A percentile compares a stretch with the other conserved stretches of the same genome.
Conservation (phyloP, 2,113 vertebrate genomes). For the Grantiella picta region DNA sequence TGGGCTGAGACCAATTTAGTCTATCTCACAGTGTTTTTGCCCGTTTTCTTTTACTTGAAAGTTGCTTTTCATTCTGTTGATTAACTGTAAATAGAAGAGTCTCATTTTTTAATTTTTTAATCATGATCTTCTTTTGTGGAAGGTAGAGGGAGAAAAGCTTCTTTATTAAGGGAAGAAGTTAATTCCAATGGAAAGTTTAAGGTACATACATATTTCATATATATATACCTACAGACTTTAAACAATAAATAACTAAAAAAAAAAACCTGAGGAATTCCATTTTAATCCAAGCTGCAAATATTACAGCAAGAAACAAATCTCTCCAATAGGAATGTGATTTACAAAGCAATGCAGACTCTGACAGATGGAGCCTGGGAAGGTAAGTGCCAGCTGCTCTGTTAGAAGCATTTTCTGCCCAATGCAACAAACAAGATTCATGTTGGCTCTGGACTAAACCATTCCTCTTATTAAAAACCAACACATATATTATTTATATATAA, state of each 20-base stretch:
- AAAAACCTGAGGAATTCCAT: not conserved
- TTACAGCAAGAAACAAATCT: not conserved
- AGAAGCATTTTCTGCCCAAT: slow-evolving; percentile 1
- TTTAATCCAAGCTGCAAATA: not conserved
- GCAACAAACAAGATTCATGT: not conserved
- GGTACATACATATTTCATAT: not conserved
- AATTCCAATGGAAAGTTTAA: not conserved
- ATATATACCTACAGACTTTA: accelerated
- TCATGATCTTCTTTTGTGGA: not conserved
- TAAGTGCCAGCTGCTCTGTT: slow-evolving; percentile 41
- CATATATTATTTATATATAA: not conserved
- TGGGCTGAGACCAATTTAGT: not conserved
- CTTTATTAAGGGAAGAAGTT: not conserved
- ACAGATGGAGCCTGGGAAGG: slow-evolving; percentile 47
- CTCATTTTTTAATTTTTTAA: not conserved
- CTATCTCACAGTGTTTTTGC: not conserved
- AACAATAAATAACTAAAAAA: not conserved
- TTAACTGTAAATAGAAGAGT: not conserved
- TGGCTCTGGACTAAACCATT: not conserved
- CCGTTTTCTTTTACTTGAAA: not conserved
- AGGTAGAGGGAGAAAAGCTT: not conserved
- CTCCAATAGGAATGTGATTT: not conserved
- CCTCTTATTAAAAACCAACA: not conserved
- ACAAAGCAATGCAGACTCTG: not conserved
- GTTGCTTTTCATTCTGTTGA: not conserved